A percentile compares a stretch with the other conserved stretches of the same genome.
These are phyloP conservation scores for Rhagoletis zephyria DNA, from an alignment of 1,140 invertebrate species.

Conservation along the genomic window DNA sequence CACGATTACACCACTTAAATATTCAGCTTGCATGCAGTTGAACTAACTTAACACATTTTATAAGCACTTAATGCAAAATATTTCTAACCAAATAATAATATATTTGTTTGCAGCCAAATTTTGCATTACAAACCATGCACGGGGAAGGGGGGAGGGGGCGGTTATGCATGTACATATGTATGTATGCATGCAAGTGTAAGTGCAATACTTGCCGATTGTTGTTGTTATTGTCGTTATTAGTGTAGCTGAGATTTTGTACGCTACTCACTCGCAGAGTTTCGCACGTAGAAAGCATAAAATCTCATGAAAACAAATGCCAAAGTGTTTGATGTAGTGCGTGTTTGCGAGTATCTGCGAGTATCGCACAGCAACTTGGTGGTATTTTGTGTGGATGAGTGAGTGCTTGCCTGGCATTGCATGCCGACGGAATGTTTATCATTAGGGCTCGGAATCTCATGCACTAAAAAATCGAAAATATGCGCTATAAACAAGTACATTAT, in stretches of 20 bases:
- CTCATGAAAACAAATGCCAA: conserved; percentile 50
- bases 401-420: neutral
- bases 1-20: conserved; percentile 38
- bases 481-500: too few species aligned
- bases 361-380: neutral
- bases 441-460: too few species aligned
- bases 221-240: neutral
- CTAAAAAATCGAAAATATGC: too few species aligned
- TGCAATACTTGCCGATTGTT: neutral
- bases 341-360: conserved; percentile 4
- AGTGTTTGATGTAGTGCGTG: conserved; percentile 51
- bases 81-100: conserved; percentile 48
- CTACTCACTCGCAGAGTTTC: conserved; percentile 36
- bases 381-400: neutral
- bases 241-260: conserved; percentile 45
- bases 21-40: conserved; percentile 39
- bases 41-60: conserved; percentile 53
- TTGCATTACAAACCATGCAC: conserved; percentile 20
- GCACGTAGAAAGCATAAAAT: conserved; percentile 46
- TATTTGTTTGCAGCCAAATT: conserved; percentile 43
- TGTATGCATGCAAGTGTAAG: neutral
- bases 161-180: neutral
- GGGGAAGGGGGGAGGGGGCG: neutral
- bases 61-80: conserved; percentile 52
- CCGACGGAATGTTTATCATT: neutral